phyloP scores from a whole-genome alignment of 2,888 invertebrate genomes.

The Dicycla oo region DNA sequence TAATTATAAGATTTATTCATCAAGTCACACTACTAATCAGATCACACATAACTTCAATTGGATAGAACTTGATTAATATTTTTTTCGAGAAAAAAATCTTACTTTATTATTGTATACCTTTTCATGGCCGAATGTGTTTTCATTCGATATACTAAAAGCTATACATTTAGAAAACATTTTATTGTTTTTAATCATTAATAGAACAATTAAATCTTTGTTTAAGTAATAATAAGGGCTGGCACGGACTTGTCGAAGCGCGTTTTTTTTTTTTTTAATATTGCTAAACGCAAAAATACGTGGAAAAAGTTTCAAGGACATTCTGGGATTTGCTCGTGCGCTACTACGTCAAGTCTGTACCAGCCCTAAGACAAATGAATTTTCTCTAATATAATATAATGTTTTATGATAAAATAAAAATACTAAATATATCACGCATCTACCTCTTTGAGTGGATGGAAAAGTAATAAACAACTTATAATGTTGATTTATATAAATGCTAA shows the following conservation, averaged over 20 bases:
- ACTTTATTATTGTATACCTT: constrained; percentile 68
- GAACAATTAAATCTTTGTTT: constrained; percentile 18
- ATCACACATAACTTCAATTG: constrained; percentile 61
- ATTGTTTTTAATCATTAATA: constrained; percentile 6
- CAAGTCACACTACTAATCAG: constrained; percentile 60
- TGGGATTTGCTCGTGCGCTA: neutral
- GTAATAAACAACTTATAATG: constrained; percentile 22
- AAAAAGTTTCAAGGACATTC: neutral
- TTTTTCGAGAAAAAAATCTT: constrained; percentile 38
- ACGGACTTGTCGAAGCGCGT: neutral
- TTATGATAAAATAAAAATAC: constrained; percentile 18
- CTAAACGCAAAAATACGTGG: neutral
- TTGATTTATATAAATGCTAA: constrained; percentile 39
- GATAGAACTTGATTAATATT: constrained; percentile 39
- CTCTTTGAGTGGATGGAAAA: constrained; percentile 32
- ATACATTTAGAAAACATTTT: constrained; percentile 14
- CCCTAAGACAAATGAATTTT: neutral
- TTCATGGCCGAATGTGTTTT: constrained; percentile 65
- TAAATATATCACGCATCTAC: constrained; percentile 22
- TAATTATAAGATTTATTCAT: constrained; percentile 63
- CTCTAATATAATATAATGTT: neutral
- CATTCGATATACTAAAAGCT: constrained; percentile 52
- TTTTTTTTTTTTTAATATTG: neutral
- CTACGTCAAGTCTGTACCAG: neutral
- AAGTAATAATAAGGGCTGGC: constrained; percentile 1